Base-by-base conservation (phyloP, 2,113 vertebrate species). In the Syrrhaptes paradoxus region DNA sequence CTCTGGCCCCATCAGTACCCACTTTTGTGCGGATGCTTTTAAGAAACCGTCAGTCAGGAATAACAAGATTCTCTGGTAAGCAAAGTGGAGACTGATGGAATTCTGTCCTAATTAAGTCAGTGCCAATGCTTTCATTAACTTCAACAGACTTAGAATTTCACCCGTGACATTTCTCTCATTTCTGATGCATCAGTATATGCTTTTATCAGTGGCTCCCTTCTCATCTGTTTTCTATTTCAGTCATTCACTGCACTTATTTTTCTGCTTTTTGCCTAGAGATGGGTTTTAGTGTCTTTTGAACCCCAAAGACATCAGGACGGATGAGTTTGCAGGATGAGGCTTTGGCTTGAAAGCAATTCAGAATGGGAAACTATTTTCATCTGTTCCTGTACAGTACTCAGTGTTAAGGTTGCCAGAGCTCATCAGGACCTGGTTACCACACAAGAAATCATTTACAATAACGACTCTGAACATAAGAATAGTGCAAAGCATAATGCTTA, bases 131-230 rank as follows among this genome's bases (percentile, higher is more conserved):
- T 93, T 87, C 41, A 62, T 87, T 94, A 85, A 61, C 52, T 87
- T 91, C 62, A 91, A 41, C 62, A 85, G 36, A 72, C 77, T 68
- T 49, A 93, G 54, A 95, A 85, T 85, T 94, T 87, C 78, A 80
- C 46, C 62, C 43, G 45, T 70, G 66, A 55, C 67, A 80, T 85
- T 95, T 74, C 8, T 87, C 54, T 79, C 17, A 25, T 72, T 87
- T 89, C 58, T 54, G 10, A 31, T 79, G 55, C 55, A 62, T 55
- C 51, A 67, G 36, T 68, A 66, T 45, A 51, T 45, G 45, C 46
- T 95, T 91, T 96, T 91, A 65, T 90, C 63, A 62, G 25, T 65
- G 54, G 34, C 12, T 89, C 13, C 20, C 25, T 91, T 91, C 45
- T 83, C 43, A 82, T 48, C 48, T n/a, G 17, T 32, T 81, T 72